Evolutionary conservation across 2,888 invertebrate species (phyloP).

Genomic region (Caenorhabditis sp.): DNA sequence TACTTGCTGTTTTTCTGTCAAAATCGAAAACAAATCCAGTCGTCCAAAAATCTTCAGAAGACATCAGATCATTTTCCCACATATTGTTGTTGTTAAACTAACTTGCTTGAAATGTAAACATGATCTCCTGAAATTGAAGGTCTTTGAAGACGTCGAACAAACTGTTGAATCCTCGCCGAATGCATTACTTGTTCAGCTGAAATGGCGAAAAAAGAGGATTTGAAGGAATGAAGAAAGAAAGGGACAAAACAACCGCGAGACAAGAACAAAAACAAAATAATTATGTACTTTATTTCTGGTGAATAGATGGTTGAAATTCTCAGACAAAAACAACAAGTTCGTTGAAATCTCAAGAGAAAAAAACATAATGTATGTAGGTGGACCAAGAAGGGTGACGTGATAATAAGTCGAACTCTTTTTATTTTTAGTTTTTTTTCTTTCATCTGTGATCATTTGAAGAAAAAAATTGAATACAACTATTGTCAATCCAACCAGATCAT

Average conservation of each 20-base stretch:
- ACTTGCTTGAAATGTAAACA: slow-evolving; percentile 41
- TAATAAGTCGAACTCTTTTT: no score
- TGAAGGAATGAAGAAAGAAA: background rate
- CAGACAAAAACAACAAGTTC: background rate
- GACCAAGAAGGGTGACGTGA: background rate
- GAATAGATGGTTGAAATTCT: background rate
- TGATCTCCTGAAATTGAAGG: slow-evolving; percentile 34
- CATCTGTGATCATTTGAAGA: no score
- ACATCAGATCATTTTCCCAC: background rate
- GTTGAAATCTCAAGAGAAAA: background rate
- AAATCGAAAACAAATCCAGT: no score
- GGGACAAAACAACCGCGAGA: background rate
- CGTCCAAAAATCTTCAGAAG: background rate
- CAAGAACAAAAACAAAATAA: background rate
- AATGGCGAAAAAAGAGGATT: no score
- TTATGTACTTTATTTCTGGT: background rate
- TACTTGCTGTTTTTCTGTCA: no score
- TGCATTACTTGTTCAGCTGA: slow-evolving; percentile 19
- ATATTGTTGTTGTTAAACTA: background rate
- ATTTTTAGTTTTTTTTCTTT: no score
- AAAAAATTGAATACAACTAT: no score
- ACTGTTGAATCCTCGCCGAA: slow-evolving; percentile 35
- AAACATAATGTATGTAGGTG: background rate
- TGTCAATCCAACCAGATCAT: no score
- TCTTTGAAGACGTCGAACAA: slow-evolving; percentile 34